Percentiles rank a stretch among this genome's conserved stretches.
Conservation (phyloP, 2,888 invertebrate species). For the Melinaea menophilus region DNA sequence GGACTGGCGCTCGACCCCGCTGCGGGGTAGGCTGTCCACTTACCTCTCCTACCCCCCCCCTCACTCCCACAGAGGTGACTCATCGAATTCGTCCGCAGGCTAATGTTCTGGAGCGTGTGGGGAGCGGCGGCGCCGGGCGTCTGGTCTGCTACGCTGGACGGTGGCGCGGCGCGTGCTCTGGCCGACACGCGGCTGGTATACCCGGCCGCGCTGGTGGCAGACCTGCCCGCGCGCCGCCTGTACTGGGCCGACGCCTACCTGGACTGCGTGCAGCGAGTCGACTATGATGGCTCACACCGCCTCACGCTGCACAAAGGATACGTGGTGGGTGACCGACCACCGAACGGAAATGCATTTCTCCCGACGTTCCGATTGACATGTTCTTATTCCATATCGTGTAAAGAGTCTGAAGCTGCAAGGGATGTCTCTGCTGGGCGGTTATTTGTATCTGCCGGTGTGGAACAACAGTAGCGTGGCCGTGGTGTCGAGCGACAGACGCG, state of each 20-base stretch:
- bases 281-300: conserved; percentile 85
- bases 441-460: conserved; percentile 86
- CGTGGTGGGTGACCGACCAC: conserved; percentile 49
- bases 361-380: neutral
- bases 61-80: too few species aligned
- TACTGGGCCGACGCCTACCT: conserved; percentile 91
- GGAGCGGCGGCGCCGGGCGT: conserved; percentile 81
- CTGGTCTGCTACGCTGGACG: conserved; percentile 81
- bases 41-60: too few species aligned
- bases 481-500: conserved; percentile 41
- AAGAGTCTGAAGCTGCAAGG: conserved; percentile 83
- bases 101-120: conserved; percentile 88
- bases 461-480: conserved; percentile 80
- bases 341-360: too few species aligned
- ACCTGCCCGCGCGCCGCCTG: conserved; percentile 82
- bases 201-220: conserved; percentile 85
- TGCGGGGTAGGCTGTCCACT: conserved; percentile 37
- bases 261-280: conserved; percentile 86
- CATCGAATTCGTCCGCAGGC: conserved; percentile 50
- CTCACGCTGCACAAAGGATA: conserved; percentile 77
- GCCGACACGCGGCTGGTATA: conserved; percentile 85
- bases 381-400: neutral
- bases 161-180: conserved; percentile 78
- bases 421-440: conserved; percentile 85
- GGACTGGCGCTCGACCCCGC: conserved; percentile 87